phyloP scores from a whole-genome alignment of 2,888 invertebrate species.

The Argynnis bischoffii region DNA sequence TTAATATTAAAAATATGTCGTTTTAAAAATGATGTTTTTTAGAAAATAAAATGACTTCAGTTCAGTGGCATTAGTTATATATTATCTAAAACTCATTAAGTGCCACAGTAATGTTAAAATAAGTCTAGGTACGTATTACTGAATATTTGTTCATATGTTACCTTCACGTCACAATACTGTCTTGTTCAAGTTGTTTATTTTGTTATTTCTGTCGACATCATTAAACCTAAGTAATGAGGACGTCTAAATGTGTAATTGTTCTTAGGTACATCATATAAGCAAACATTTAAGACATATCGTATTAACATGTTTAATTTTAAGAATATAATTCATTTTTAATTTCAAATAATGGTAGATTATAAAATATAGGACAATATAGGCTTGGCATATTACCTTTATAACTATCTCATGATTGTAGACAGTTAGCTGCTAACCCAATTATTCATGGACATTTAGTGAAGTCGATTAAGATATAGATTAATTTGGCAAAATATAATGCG shows the following conservation, averaged over 20 bases:
- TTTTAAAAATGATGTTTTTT: no score
- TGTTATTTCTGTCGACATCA: conserved; percentile 20
- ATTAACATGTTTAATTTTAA: neutral
- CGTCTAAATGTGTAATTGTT: conserved; percentile 15
- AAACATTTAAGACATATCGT: neutral
- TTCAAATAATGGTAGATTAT: no score
- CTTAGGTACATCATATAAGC: conserved; percentile 4
- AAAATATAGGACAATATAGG: no score
- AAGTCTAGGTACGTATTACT: neutral
- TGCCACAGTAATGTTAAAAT: neutral
- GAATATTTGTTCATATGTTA: conserved; percentile 24
- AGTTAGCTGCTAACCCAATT: no score
- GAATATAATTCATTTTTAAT: no score
- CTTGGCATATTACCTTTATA: no score
- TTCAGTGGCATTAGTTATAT: neutral
- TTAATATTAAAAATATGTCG: no score
- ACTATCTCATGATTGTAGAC: no score
- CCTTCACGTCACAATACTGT: conserved; percentile 17
- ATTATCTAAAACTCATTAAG: neutral
- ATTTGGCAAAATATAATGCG: no score
- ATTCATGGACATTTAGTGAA: no score
- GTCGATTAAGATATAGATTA: no score
- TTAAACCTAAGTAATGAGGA: conserved; percentile 19
- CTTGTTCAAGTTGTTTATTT: conserved; percentile 15
- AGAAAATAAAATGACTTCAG: neutral